Percentiles rank a stretch among this genome's conserved stretches.
Conservation (phyloP, 2,888 invertebrate species). For the Serripes groenlandicus region DNA sequence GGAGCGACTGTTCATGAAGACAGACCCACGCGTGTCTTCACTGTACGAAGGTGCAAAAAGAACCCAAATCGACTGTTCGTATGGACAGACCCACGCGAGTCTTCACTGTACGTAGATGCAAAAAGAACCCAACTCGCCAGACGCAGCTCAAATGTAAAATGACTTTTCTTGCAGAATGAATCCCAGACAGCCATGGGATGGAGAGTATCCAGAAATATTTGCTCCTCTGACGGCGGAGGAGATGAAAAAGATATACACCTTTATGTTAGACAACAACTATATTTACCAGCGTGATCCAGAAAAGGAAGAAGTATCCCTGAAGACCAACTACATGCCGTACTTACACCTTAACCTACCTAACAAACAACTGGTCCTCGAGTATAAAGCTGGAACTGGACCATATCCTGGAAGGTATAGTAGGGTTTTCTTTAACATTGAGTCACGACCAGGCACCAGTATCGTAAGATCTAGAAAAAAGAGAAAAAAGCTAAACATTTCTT, state of each 20-base stretch:
- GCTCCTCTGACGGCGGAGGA: slow-evolving; percentile 58
- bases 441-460: too few relatives aligned
- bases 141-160: not conserved
- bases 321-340: slow-evolving; percentile 55
- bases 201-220: slow-evolving; percentile 51
- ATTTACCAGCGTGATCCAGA: slow-evolving; percentile 36
- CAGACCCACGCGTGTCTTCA: not conserved
- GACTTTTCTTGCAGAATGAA: slow-evolving; percentile 25
- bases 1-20: not conserved
- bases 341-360: slow-evolving; percentile 48
- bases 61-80: not conserved
- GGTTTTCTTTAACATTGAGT: not conserved
- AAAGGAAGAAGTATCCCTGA: slow-evolving; percentile 52
- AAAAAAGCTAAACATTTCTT: too few relatives aligned
- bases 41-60: not conserved
- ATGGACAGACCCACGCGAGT: not conserved
- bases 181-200: slow-evolving; percentile 47
- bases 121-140: not conserved
- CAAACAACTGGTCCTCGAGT: slow-evolving; percentile 50
- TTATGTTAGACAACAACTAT: slow-evolving; percentile 40
- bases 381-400: slow-evolving; percentile 34
- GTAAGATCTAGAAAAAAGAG: too few relatives aligned
- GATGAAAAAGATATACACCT: slow-evolving; percentile 49
- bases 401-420: slow-evolving; percentile 49
- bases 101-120: not conserved